Conservation (phyloP, 2,113 vertebrate species). For the Stegostoma tigrinum region DNA sequence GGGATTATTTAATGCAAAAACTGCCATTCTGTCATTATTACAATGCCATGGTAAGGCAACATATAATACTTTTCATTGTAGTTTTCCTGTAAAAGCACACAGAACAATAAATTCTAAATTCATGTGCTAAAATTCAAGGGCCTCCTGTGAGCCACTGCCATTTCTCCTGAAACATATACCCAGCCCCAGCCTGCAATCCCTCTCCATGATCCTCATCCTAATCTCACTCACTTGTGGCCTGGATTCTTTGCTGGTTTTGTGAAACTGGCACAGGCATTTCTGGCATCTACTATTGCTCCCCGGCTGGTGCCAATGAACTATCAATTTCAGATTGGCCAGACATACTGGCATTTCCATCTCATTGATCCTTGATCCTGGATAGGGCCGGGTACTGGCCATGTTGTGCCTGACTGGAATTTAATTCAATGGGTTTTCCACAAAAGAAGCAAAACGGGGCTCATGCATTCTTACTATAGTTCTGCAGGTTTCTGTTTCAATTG, state of each 20-base stretch:
- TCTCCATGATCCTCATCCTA: no score
- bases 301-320: not conserved
- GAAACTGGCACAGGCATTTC: not conserved
- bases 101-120: no score
- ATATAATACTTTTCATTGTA: no score
- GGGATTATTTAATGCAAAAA: not conserved
- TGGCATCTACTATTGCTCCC: not conserved
- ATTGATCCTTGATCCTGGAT: not conserved
- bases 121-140: no score
- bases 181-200: no score
- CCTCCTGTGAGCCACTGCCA: no score
- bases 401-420: not conserved
- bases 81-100: no score
- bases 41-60: no score
- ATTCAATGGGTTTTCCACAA: no score
- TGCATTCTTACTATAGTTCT: not conserved
- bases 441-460: no score
- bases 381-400: not conserved
- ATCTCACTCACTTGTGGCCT: not conserved
- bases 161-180: no score
- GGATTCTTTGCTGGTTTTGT: not conserved
- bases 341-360: not conserved
- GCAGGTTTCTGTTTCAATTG: not conserved
- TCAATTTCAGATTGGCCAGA: not conserved
- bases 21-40: no score